These are phyloP conservation scores for Psittacula cyanocephala DNA, from an alignment of 2,113 vertebrate species.

Conservation along the genomic window DNA sequence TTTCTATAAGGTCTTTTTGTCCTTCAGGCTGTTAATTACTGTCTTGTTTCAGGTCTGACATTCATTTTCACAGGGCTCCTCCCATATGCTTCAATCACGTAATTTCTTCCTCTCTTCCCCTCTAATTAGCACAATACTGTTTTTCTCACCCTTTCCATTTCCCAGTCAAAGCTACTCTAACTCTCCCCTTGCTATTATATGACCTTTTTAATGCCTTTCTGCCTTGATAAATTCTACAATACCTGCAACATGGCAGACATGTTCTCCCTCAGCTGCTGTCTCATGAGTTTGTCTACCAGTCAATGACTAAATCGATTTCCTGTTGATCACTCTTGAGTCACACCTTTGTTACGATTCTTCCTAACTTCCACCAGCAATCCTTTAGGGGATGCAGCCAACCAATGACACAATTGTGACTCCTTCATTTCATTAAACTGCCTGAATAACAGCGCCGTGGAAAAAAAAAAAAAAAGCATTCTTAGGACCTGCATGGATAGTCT, in stretches of 20 bases:
- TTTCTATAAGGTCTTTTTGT: not conserved
- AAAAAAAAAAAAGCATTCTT: not conserved
- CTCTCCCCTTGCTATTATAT: not conserved
- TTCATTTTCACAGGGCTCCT: not conserved
- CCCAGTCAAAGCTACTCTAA: not conserved
- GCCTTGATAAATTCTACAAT: not conserved
- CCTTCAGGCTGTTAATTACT: slow-evolving; percentile 3
- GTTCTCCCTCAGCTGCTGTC: not conserved
- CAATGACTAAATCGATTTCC: not conserved
- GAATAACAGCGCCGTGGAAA: not conserved
- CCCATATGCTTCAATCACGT: not conserved
- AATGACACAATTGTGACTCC: not conserved
- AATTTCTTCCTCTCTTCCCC: not conserved
- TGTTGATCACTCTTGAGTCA: not conserved
- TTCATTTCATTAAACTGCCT: not conserved
- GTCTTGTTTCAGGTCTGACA: not conserved
- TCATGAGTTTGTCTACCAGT: not conserved
- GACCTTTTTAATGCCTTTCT: not conserved
- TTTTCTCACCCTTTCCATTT: not conserved
- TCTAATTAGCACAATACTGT: not conserved
- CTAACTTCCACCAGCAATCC: not conserved
- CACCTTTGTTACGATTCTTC: not conserved
- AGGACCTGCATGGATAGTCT: not conserved
- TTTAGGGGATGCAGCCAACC: not conserved
- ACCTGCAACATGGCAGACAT: not conserved